These are phyloP conservation scores for Myzus persicae DNA, from an alignment of 1,140 invertebrate species.

Conservation along the genomic window DNA sequence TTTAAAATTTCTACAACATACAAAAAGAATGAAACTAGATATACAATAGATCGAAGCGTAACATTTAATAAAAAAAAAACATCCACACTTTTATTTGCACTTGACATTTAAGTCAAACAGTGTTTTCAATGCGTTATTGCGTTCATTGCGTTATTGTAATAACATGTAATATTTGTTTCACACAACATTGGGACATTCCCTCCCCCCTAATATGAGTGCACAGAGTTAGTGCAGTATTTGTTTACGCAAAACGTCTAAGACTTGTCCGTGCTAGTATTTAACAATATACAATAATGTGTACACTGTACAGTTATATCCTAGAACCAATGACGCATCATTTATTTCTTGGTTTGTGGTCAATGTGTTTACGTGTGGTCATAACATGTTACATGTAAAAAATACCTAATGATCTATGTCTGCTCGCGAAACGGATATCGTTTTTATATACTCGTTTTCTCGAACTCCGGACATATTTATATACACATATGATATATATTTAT, in stretches of 20 bases:
- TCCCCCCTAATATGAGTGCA: neutral
- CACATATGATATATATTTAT: neutral
- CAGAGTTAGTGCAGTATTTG: neutral
- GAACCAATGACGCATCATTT: slow-evolving; percentile 12
- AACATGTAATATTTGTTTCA: neutral
- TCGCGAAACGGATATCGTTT: neutral
- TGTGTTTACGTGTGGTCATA: neutral
- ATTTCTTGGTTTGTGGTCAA: slow-evolving; percentile 22
- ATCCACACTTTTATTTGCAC: neutral
- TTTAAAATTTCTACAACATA: too few species aligned
- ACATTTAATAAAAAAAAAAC: neutral
- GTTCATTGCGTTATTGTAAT: too few species aligned
- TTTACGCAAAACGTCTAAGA: neutral
- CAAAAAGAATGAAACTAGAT: neutral
- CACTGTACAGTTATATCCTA: neutral
- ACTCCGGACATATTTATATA: neutral
- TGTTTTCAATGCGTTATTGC: neutral
- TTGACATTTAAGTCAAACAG: neutral
- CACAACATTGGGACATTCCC: too few species aligned
- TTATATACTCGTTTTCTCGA: neutral
- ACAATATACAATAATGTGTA: neutral
- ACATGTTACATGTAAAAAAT: neutral
- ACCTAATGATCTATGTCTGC: neutral
- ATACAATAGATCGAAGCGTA: neutral
- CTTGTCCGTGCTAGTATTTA: neutral